Evolutionary conservation across 2,888 invertebrate genomes (phyloP).

Genomic region (Pyrrhia umbra): DNA sequence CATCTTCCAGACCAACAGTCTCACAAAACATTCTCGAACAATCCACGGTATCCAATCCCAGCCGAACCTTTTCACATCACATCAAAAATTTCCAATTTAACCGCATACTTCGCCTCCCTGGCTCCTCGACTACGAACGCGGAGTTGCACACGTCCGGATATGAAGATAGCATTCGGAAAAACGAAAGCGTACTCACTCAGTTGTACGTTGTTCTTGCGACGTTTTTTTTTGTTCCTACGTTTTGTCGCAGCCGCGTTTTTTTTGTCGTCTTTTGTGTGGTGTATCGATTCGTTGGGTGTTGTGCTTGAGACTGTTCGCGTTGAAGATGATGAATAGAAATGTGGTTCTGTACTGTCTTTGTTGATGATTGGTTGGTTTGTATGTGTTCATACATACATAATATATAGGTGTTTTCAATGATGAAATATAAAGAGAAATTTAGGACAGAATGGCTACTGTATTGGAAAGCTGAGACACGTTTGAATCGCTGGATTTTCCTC

Average conservation of each 20-base stretch:
- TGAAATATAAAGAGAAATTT: not conserved
- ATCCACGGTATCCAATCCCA: constrained; percentile 42
- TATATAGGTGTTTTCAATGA: constrained; percentile 1
- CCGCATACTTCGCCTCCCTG: constrained; percentile 41
- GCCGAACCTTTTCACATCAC: constrained; percentile 60
- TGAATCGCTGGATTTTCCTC: no score
- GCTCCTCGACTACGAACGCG: constrained; percentile 55
- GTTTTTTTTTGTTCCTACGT: constrained; percentile 71
- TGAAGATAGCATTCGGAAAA: constrained; percentile 87
- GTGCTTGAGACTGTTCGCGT: constrained; percentile 63
- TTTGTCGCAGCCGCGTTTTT: constrained; percentile 72
- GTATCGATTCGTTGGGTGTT: constrained; percentile 75
- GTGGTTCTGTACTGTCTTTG: constrained; percentile 14
- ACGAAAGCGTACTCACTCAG: constrained; percentile 77
- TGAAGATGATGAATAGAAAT: constrained; percentile 59
- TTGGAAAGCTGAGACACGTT: no score
- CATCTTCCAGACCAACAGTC: constrained; percentile 12
- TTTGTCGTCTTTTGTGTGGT: constrained; percentile 75
- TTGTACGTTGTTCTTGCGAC: constrained; percentile 79
- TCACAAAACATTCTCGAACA: constrained; percentile 43
- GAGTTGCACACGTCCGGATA: constrained; percentile 80
- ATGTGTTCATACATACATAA: not conserved
- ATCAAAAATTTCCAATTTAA: constrained; percentile 59
- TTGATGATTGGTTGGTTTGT: not conserved
- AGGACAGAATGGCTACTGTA: not conserved